Percentiles rank a stretch among this genome's conserved stretches.
These are phyloP conservation scores for Nemurella pictetii DNA, from an alignment of 2,888 invertebrate species.

Conservation along the genomic window DNA sequence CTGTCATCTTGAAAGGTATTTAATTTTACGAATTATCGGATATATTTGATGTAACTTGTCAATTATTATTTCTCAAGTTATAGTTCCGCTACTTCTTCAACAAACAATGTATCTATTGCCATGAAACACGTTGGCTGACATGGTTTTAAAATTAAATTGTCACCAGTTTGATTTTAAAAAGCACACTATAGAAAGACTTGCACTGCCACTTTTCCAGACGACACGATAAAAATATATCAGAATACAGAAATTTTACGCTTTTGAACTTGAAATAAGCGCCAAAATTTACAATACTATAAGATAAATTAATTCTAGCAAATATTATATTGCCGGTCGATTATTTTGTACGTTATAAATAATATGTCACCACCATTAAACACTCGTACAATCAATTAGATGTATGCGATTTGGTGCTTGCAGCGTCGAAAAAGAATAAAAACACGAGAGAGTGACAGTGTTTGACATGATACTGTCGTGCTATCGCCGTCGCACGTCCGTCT, in stretches of 20 bases:
- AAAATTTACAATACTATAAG: neutral
- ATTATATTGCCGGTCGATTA: neutral
- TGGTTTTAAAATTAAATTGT: neutral
- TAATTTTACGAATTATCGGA: neutral
- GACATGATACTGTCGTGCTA: neutral
- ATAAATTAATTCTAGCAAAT: neutral
- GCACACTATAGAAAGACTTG: neutral
- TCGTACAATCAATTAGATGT: neutral
- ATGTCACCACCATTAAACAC: neutral
- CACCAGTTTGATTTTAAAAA: neutral
- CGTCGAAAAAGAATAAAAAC: neutral
- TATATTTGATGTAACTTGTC: too few species aligned
- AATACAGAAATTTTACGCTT: neutral
- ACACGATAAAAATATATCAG: neutral
- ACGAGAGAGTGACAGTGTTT: too few species aligned
- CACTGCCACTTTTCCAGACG: neutral
- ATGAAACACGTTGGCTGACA: neutral
- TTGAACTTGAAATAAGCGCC: neutral
- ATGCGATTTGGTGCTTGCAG: neutral
- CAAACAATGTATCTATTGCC: neutral
- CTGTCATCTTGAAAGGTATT: constrained; percentile 66
- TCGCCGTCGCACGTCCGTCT: neutral
- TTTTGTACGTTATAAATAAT: neutral
- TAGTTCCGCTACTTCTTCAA: neutral
- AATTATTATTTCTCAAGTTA: neutral